phyloP scores from a whole-genome alignment of 2,113 vertebrate genomes.

The Anolis sagrei region DNA sequence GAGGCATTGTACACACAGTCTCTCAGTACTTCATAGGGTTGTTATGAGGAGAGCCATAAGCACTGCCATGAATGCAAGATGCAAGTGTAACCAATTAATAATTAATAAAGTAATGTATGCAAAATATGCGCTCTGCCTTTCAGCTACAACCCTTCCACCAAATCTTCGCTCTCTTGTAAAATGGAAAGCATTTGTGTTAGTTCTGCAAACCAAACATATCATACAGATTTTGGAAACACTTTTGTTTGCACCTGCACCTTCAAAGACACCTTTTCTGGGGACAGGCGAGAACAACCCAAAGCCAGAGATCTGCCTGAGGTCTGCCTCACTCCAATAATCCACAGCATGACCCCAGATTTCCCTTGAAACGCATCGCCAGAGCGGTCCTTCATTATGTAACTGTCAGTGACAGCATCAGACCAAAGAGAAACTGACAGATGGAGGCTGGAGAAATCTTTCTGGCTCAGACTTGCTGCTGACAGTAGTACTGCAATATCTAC shows the following conservation, averaged over 20 bases:
- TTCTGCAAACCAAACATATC: neutral
- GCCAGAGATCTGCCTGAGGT: neutral
- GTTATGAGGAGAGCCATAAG: too few relatives aligned
- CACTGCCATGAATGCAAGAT: too few relatives aligned
- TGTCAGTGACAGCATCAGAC: neutral
- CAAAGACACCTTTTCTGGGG: neutral
- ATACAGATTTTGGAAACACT: neutral
- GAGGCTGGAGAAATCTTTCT: slow-evolving; percentile 10
- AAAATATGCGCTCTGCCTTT: neutral
- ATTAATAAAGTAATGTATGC: neutral
- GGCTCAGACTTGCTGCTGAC: neutral
- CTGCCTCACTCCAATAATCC: neutral
- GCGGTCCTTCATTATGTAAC: neutral
- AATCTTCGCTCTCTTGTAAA: neutral
- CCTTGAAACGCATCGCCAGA: neutral
- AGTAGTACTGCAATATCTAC: neutral
- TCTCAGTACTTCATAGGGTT: too few relatives aligned
- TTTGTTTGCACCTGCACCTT: neutral
- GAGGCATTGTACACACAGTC: too few relatives aligned
- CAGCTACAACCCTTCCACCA: neutral
- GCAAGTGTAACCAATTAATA: too few relatives aligned
- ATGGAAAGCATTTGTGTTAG: neutral
- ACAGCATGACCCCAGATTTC: slow-evolving; percentile 21
- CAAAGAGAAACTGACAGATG: neutral
- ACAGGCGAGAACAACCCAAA: neutral